A percentile compares a stretch with the other conserved stretches of the same genome.
phyloP scores from a whole-genome alignment of 2,113 vertebrate genomes.

The Dissostichus mawsoni region DNA sequence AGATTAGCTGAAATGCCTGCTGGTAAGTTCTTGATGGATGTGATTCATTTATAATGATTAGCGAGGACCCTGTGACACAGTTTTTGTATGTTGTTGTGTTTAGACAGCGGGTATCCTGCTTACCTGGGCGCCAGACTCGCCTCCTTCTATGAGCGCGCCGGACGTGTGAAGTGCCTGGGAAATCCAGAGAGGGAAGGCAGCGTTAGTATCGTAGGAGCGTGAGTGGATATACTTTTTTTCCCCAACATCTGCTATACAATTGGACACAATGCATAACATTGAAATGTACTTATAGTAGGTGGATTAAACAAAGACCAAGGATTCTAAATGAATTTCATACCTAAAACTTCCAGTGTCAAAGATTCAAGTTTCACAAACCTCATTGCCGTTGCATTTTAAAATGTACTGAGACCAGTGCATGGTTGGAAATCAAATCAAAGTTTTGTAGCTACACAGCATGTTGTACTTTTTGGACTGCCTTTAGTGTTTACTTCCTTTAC shows the following conservation, averaged over 20 bases:
- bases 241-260: too few relatives aligned
- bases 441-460: too few relatives aligned
- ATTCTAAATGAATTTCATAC: not conserved
- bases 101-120: constrained; percentile 97
- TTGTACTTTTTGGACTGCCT: too few relatives aligned
- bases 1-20: constrained; percentile 98
- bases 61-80: not conserved
- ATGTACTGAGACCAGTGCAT: not conserved
- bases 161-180: constrained; percentile 96
- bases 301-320: not conserved
- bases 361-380: too few relatives aligned
- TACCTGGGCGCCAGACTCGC: constrained; percentile 96
- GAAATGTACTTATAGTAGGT: not conserved
- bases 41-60: not conserved
- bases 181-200: constrained; percentile 98
- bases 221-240: constrained; percentile 68
- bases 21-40: constrained; percentile 81
- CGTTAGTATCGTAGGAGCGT: constrained; percentile 99
- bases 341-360: not conserved
- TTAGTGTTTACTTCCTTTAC: too few relatives aligned
- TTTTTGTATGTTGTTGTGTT: constrained; percentile 29
- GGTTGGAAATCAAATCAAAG: not conserved
- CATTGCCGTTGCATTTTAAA: not conserved
- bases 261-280: too few relatives aligned
- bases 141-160: constrained; percentile 97